Conservation (phyloP, 2,113 vertebrate species). For the Ascaphus truei region DNA sequence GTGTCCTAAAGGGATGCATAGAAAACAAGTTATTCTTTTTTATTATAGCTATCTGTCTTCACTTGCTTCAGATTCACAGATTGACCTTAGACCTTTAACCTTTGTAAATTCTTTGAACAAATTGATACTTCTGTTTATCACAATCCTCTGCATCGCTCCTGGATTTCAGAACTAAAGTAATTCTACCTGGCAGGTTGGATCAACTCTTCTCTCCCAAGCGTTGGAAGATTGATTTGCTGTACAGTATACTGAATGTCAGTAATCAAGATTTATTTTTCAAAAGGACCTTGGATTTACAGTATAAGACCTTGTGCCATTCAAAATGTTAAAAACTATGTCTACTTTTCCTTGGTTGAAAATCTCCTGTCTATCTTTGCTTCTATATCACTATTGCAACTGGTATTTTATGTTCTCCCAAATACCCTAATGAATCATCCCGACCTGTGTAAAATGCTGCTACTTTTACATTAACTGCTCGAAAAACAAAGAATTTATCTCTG, state of each 20-base stretch:
- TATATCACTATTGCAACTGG: background rate
- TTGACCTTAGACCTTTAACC: background rate
- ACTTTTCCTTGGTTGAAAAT: slow-evolving; percentile 13
- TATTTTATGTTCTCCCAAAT: background rate
- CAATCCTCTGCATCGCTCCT: background rate
- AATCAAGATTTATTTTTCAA: slow-evolving; percentile 15
- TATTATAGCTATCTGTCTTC: too few species aligned
- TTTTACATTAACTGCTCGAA: background rate
- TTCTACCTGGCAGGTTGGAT: too few species aligned
- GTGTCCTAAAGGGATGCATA: background rate
- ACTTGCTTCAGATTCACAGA: background rate
- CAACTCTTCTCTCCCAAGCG: background rate
- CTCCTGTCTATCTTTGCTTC: background rate
- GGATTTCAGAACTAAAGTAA: background rate
- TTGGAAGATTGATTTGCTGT: background rate
- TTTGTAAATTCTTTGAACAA: background rate
- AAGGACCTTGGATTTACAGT: slow-evolving; percentile 2
- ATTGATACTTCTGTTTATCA: background rate
- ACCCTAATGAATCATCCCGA: slow-evolving; percentile 19
- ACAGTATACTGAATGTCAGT: background rate
- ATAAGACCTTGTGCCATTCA: background rate
- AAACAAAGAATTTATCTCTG: background rate
- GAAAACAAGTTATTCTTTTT: background rate
- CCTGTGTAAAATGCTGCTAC: background rate
- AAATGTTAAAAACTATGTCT: background rate